Evolutionary conservation across 1,140 invertebrate species (phyloP), one percentile per base, ranked within the genome.

Genomic region (Portunus trituberculatus): DNA sequence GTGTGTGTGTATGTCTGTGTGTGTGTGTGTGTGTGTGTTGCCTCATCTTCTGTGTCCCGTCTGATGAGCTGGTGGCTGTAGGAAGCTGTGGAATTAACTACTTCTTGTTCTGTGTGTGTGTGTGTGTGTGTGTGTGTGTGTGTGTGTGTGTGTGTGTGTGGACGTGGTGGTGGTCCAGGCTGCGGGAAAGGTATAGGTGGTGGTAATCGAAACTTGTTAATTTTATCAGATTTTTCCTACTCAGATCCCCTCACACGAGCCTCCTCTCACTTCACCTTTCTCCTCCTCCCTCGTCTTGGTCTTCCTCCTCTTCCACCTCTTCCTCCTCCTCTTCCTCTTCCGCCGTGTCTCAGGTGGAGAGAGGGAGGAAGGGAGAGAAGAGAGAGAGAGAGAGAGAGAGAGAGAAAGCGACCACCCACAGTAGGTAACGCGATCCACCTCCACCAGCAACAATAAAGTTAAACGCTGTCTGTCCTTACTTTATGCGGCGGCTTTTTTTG

Each of bases 401-500:
- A 59, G 29, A 59, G 84, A 87, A 39, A 46, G 29, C 31, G 48
- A 59, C 83, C 45, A 93, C 46, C 46, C 83, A 86, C 31, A 45
- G 29, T 8, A 86, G 20, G 90, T 76, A 76, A 91, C 46, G 46
- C 31, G 89, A 91, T 28, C 89, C 59, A 84, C 90, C 52, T 8
- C 90, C 48, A 91, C 52, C 52, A 91, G 7, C 90, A 91, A 31
- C 90, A 76, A 91, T 76, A 76, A 76, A 91, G 67, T 76, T 91
- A 91, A 91, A 76, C 90, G n/a, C 48, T 32, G 16, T 32, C 67
- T 39, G 52, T 76, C 52, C 48, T 76, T n/a, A 76, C 67, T 76
- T 76, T 76, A 76, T n/a, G 25, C 20, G 6, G 20, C 6, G 12
- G n/a, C 16, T 76, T n/a, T 76, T 76, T 76, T 76, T 76, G 67